A percentile compares a stretch with the other conserved stretches of the same genome.
Conservation (phyloP, 2,113 vertebrate genomes). For the Hyaena hyaena region DNA sequence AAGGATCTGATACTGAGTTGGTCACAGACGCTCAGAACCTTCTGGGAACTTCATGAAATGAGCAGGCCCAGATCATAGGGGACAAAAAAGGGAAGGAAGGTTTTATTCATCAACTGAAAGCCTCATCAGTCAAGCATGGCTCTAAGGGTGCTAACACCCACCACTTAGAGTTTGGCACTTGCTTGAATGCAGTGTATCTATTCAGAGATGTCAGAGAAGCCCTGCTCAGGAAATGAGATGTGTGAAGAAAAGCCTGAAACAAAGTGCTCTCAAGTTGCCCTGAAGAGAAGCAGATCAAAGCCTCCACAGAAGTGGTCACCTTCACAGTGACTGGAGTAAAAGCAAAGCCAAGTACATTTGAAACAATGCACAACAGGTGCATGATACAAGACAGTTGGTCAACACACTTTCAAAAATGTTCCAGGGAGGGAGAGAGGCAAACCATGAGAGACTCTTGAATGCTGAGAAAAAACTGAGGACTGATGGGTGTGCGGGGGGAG, state of each 20-base stretch:
- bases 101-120: not conserved
- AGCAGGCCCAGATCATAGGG: not conserved
- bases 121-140: not conserved
- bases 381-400: not conserved
- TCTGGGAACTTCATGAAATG: not conserved
- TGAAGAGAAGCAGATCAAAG: not conserved
- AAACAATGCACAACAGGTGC: not conserved
- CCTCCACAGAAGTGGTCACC: not conserved
- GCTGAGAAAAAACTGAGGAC: too few species aligned
- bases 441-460: too few species aligned
- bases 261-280: not conserved
- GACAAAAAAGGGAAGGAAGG: not conserved
- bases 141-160: not conserved
- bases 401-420: not conserved
- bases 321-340: not conserved
- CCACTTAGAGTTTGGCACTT: not conserved
- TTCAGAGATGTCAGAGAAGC: not conserved
- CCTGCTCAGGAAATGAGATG: not conserved
- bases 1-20: not conserved
- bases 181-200: not conserved
- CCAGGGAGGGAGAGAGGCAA: too few species aligned
- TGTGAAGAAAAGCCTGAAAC: not conserved
- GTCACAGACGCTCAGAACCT: not conserved
- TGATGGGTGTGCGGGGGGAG: too few species aligned
- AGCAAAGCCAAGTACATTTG: not conserved